Evolutionary conservation across 2,888 invertebrate genomes (phyloP).

Genomic region (Zaprionus obscuricornis): DNA sequence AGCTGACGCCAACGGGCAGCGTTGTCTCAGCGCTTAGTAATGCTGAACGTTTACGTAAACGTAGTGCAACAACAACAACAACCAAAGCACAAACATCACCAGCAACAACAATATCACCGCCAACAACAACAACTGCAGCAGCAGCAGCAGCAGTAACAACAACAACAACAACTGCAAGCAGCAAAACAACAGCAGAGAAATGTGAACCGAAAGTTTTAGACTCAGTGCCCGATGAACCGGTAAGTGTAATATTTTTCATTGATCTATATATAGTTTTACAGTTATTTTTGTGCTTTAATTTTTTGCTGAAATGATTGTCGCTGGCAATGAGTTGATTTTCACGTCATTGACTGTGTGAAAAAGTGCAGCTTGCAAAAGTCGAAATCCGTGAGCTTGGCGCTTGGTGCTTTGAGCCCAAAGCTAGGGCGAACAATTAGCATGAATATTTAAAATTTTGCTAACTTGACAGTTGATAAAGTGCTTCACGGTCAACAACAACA

Average conservation of each 20-base stretch:
- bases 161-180: slow-evolving; percentile 11
- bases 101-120: slow-evolving; percentile 33
- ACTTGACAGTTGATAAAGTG: slow-evolving; percentile 50
- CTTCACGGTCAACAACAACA: slow-evolving; percentile 39
- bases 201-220: slow-evolving; percentile 83
- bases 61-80: slow-evolving; percentile 60
- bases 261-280: too few species aligned
- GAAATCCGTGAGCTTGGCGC: too few species aligned
- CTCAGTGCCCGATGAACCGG: slow-evolving; percentile 82
- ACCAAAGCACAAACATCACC: slow-evolving; percentile 10
- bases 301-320: too few species aligned
- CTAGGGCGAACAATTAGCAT: slow-evolving; percentile 62
- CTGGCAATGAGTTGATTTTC: too few species aligned
- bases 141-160: slow-evolving; percentile 9
- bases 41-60: slow-evolving; percentile 52
- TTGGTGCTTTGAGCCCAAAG: too few species aligned
- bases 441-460: slow-evolving; percentile 70
- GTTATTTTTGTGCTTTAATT: too few species aligned
- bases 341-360: slow-evolving; percentile 32
- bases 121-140: slow-evolving; percentile 15
- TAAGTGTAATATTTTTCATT: too few species aligned
- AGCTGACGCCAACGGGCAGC: slow-evolving; percentile 62
- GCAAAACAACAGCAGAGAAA: slow-evolving; percentile 63
- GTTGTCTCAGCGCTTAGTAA: slow-evolving; percentile 61
- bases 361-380: slow-evolving; percentile 48